phyloP scores from a whole-genome alignment of 2,797 vertebrate genomes.

The Atherinosoma microstoma region DNA sequence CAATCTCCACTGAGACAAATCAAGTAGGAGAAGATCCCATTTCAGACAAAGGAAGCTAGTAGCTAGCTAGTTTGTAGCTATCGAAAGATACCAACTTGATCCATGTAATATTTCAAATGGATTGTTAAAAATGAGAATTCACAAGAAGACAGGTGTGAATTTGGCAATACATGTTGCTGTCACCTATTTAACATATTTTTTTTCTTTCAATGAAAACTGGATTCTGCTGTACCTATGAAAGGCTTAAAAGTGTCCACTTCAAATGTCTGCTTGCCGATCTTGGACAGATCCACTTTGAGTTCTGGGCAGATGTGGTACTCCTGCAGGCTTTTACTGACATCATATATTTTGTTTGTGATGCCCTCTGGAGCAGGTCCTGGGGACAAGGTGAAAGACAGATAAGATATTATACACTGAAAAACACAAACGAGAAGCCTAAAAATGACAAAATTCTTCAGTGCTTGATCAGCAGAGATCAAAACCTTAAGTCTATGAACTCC shows the following conservation, averaged over 20 bases:
- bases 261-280: constrained; percentile 94
- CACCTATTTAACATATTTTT: no score
- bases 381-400: constrained; percentile 5
- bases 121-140: neutral
- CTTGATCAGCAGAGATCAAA: neutral
- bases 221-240: constrained; percentile 86
- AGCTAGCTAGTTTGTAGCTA: neutral
- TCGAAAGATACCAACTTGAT: neutral
- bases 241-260: constrained; percentile 96
- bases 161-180: neutral
- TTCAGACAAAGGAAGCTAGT: neutral
- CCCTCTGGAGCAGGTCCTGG: constrained; percentile 95
- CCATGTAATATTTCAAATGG: neutral
- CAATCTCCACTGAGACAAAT: constrained; percentile 90
- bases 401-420: neutral
- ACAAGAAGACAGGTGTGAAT: neutral
- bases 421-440: neutral
- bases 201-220: neutral
- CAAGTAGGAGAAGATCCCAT: constrained; percentile 10
- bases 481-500: neutral
- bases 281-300: constrained; percentile 90
- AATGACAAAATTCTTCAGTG: neutral
- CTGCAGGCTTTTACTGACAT: constrained; percentile 94
- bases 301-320: constrained; percentile 97
- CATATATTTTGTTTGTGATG: constrained; percentile 96